phyloP scores from a whole-genome alignment of 2,113 vertebrate genomes.

The Lepus europaeus region DNA sequence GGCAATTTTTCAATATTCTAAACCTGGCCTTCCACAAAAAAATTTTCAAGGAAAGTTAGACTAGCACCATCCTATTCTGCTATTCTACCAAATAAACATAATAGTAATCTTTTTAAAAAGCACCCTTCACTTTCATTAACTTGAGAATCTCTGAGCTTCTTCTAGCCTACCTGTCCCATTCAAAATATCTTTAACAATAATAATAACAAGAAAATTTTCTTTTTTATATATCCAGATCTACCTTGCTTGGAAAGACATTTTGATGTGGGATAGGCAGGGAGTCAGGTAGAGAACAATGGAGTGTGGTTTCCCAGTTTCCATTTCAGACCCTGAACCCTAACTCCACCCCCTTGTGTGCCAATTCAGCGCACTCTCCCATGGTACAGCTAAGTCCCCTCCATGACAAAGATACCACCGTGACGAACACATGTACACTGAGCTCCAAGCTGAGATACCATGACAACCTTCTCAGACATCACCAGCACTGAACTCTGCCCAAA shows the following conservation, averaged over 20 bases:
- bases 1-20: not conserved
- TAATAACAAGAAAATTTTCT: not conserved
- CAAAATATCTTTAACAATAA: not conserved
- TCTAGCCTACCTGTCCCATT: not conserved
- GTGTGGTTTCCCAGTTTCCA: no score
- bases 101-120: not conserved
- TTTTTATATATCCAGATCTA: not conserved
- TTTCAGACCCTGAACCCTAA: no score
- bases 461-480: no score
- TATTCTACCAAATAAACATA: not conserved
- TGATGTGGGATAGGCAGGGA: no score
- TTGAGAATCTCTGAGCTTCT: not conserved
- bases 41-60: not conserved
- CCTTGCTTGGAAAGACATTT: not conserved
- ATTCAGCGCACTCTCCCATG: no score
- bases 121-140: not conserved
- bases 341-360: no score
- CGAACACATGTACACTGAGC: no score
- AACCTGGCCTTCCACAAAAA: conserved; percentile 1
- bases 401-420: no score
- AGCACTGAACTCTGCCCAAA: no score
- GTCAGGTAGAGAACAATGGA: no score
- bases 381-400: no score
- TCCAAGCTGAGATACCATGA: no score
- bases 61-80: not conserved